Percentiles rank a stretch among this genome's conserved stretches.
Conservation (phyloP, 2,888 invertebrate species). For the Diabrotica balteata region DNA sequence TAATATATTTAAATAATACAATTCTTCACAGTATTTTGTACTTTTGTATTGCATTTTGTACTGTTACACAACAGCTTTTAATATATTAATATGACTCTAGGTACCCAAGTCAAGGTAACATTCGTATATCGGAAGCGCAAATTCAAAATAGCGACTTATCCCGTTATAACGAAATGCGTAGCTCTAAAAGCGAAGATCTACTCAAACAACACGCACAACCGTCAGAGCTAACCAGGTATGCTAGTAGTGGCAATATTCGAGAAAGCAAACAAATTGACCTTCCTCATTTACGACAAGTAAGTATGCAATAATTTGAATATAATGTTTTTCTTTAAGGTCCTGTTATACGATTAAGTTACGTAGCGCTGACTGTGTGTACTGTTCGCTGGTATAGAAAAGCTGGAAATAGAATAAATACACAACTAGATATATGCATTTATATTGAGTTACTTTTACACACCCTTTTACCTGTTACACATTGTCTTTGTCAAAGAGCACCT, state of each 20-base stretch:
- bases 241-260: constrained; percentile 58
- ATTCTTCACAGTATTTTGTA: too few relatives aligned
- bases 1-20: too few relatives aligned
- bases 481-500: too few relatives aligned
- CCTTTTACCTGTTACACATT: too few relatives aligned
- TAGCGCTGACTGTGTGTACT: too few relatives aligned
- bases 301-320: not conserved
- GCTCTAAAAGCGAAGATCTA: constrained; percentile 57
- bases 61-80: too few relatives aligned
- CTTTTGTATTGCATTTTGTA: too few relatives aligned
- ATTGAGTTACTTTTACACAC: too few relatives aligned
- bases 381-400: too few relatives aligned
- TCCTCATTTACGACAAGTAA: constrained; percentile 46
- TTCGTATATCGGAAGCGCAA: constrained; percentile 51
- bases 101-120: constrained; percentile 54
- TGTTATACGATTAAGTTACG: too few relatives aligned
- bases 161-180: constrained; percentile 52
- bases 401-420: too few relatives aligned
- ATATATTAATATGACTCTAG: constrained; percentile 22
- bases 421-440: too few relatives aligned
- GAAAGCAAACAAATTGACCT: constrained; percentile 50
- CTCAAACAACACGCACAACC: constrained; percentile 45
- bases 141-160: constrained; percentile 51
- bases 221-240: constrained; percentile 51
- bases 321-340: not conserved